Evolutionary conservation across 2,888 invertebrate genomes (phyloP).

Genomic region (Melipona beecheii): DNA sequence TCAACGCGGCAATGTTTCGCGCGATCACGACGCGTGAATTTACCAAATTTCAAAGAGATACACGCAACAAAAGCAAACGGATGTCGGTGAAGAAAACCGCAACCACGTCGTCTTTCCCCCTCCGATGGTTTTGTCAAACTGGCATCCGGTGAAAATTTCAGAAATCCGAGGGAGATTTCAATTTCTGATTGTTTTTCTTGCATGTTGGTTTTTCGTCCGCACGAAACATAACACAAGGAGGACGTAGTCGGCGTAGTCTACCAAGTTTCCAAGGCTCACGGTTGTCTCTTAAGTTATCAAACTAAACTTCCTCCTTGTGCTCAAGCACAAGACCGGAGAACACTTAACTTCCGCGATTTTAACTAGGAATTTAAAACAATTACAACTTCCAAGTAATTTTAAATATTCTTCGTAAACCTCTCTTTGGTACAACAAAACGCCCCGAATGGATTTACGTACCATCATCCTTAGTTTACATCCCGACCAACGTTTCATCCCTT

Average conservation of each 20-base stretch:
- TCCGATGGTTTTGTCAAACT: neutral
- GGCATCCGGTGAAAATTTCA: neutral
- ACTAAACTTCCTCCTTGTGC: neutral
- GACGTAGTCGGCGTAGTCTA: neutral
- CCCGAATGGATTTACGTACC: slow-evolving; percentile 54
- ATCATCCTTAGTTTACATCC: neutral
- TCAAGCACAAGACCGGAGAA: neutral
- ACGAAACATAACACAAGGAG: neutral
- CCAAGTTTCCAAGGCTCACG: neutral
- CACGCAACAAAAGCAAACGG: neutral
- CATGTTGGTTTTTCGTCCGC: neutral
- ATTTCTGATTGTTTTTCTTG: neutral
- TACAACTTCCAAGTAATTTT: neutral
- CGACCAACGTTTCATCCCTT: no score
- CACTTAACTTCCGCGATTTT: slow-evolving; percentile 48
- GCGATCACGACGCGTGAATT: slow-evolving; percentile 1
- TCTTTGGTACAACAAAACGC: slow-evolving; percentile 40
- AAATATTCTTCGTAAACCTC: neutral
- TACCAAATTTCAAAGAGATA: neutral
- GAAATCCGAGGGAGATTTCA: neutral
- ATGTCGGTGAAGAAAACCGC: neutral
- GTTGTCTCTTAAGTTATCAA: slow-evolving; percentile 20
- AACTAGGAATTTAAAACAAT: slow-evolving; percentile 42
- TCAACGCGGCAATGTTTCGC: neutral
- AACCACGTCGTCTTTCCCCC: neutral